Evolutionary conservation across 2,888 invertebrate species (phyloP).

Genomic region (Agriopis aurantiaria): DNA sequence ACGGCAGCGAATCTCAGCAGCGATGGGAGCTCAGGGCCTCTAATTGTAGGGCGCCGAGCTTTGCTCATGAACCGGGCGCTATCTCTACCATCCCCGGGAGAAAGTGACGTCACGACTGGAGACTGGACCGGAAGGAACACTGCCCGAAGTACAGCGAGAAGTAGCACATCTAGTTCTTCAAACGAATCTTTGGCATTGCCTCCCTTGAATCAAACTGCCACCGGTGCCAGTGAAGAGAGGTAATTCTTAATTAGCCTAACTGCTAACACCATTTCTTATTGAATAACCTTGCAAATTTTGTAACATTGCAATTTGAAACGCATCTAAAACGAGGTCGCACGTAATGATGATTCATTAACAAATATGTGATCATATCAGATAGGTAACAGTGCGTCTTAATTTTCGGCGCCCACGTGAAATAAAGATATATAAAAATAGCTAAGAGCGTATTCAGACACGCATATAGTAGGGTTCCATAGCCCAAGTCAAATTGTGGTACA

Average conservation of each 20-base stretch:
- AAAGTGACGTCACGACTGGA: slow-evolving; percentile 72
- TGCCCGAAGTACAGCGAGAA: slow-evolving; percentile 70
- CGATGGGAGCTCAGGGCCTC: slow-evolving; percentile 75
- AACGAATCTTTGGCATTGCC: slow-evolving; percentile 72
- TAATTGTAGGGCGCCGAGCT: slow-evolving; percentile 77
- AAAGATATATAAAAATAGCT: too few relatives aligned
- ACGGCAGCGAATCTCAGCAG: slow-evolving; percentile 79
- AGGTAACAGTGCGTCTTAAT: slow-evolving; percentile 1
- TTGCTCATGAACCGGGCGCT: slow-evolving; percentile 78
- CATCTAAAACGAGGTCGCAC: slow-evolving; percentile 55
- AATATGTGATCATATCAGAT: slow-evolving; percentile 14
- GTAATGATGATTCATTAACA: slow-evolving; percentile 52
- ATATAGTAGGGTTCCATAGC: too few relatives aligned
- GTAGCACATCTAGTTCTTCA: slow-evolving; percentile 76
- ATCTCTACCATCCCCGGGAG: slow-evolving; percentile 78
- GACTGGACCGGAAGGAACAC: slow-evolving; percentile 77
- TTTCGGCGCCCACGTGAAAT: too few relatives aligned
- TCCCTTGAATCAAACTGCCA: slow-evolving; percentile 58
- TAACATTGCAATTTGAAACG: slow-evolving; percentile 44
- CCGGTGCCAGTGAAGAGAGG: slow-evolving; percentile 75
- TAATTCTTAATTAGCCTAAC: slow-evolving; percentile 46
- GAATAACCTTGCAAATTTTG: slow-evolving; percentile 43
- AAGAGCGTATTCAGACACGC: too few relatives aligned
- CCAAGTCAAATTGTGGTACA: too few relatives aligned
- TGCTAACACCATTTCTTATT: slow-evolving; percentile 27